Percentiles rank a stretch among this genome's conserved stretches.
Conservation (phyloP, 2,888 invertebrate species). For the Spisula subtruncata region DNA sequence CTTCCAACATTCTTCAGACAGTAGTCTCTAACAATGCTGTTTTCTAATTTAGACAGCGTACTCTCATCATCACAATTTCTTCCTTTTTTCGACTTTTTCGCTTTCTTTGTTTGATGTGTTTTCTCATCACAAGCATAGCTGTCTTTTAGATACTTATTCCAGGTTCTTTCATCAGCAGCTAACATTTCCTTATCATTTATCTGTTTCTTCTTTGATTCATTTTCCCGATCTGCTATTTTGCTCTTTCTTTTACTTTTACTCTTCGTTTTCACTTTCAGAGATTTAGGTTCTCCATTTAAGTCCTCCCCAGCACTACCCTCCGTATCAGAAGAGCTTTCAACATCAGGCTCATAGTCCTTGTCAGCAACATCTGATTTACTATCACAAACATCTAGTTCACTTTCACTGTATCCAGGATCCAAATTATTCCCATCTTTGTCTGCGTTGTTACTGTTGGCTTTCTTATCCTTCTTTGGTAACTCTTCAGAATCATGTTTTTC, state of each 20-base stretch:
- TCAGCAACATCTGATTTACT: constrained; percentile 25
- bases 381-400: background rate
- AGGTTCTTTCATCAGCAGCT: constrained; percentile 35
- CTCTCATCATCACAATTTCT: background rate
- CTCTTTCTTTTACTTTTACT: constrained; percentile 3
- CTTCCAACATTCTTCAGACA: constrained; percentile 24
- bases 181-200: background rate
- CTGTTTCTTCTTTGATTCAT: background rate
- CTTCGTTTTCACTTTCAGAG: background rate
- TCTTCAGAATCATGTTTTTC: background rate
- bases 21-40: constrained; percentile 34
- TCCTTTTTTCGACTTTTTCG: background rate
- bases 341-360: constrained; percentile 32
- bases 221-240: background rate
- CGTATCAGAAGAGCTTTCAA: constrained; percentile 7
- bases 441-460: background rate
- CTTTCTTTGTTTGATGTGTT: background rate
- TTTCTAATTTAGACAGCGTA: background rate
- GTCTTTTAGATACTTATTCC: constrained; percentile 36
- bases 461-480: too few species aligned
- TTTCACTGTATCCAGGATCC: background rate
- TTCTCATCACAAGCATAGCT: background rate
- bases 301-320: background rate
- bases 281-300: background rate
- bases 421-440: background rate